Evolutionary conservation across 2,888 invertebrate species (phyloP), one percentile per base, ranked within the genome.

Genomic region (Pristionchus maxplancki): DNA sequence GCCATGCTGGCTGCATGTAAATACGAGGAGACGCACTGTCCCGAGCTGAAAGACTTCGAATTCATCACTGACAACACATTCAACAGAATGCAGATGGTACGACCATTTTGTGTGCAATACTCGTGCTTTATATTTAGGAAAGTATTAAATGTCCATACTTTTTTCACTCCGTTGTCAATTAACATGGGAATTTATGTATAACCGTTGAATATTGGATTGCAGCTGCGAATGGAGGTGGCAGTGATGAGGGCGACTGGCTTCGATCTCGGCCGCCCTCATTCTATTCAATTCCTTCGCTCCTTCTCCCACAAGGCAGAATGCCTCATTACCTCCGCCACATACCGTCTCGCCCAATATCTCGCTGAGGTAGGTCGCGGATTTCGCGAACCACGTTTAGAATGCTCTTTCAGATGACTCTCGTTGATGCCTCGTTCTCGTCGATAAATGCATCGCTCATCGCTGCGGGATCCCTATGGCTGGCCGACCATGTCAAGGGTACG

Each of bases 21-120:
- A 95, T 98, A 97, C 94, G 98, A 99, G 95, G 99, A 99, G 96
- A 97, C 98, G 94, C 97, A 97, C 94, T 96, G 97, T 1, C 98
- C 98, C 0, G 97, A 97, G 78, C 96, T 98, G 37, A 96, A 95
- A 11, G 98, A 99, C 95, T 98, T 98, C 95, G 97, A 97, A 24
- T 97, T 97, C 95, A 97, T 98, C 88, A 97, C 98, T 17, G 98
- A 98, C 95, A 96, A 97, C 94, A 96, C 97, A 0, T 98, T 97
- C 95, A 96, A 96, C 6, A 97, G 96, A 93, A 94, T 95, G 58
- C 90, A 93, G 87, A 92, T 93, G 58, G 81, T 92, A n/a, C 67
- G 89, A 5, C 8, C 15, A 40, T 78, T 31, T n/a, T n/a, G n/a
- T n/a, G n/a, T n/a, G n/a, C n/a, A n/a, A n/a, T n/a, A n/a, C n/a